A percentile compares a stretch with the other conserved stretches of the same genome.
Evolutionary conservation across 2,113 vertebrate species (phyloP).

Genomic region (Misgurnus mizolepis): DNA sequence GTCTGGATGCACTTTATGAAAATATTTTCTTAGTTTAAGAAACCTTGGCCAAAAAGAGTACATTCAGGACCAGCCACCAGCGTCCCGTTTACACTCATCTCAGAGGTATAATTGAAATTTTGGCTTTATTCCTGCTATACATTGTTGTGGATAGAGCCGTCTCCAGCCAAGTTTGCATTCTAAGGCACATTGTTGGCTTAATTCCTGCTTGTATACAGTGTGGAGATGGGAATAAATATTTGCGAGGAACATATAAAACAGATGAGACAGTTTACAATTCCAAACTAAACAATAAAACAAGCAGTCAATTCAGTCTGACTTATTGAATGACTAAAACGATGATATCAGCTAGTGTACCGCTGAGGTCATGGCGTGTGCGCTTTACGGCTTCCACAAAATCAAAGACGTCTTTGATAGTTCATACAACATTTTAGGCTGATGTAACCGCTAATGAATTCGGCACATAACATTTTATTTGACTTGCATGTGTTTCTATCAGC

Average conservation of each 20-base stretch:
- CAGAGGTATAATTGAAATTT: conserved; percentile 40
- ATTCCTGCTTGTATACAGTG: conserved; percentile 48
- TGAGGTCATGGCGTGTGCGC: conserved; percentile 3
- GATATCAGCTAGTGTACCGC: background rate
- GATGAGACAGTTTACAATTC: conserved; percentile 45
- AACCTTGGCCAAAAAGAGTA: background rate
- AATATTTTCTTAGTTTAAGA: conserved; percentile 21
- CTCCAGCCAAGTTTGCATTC: conserved; percentile 47
- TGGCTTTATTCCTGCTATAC: conserved; percentile 37
- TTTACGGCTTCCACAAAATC: background rate
- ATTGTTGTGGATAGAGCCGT: conserved; percentile 27
- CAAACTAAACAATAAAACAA: conserved; percentile 10
- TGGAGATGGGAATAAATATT: conserved; percentile 47
- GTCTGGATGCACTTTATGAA: conserved; percentile 2
- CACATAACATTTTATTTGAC: background rate
- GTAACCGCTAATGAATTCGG: background rate
- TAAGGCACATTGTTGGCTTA: conserved; percentile 32
- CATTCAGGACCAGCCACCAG: background rate
- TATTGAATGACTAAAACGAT: conserved; percentile 21
- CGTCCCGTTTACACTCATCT: conserved; percentile 22
- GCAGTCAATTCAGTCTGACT: conserved; percentile 25
- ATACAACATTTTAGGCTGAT: background rate
- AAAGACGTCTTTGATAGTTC: conserved; percentile 7
- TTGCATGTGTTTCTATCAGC: background rate
- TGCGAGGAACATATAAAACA: conserved; percentile 32